Percentiles rank a stretch among this genome's conserved stretches.
These are phyloP conservation scores for Scomber colias DNA, from an alignment of 2,113 vertebrate species.

Conservation along the genomic window DNA sequence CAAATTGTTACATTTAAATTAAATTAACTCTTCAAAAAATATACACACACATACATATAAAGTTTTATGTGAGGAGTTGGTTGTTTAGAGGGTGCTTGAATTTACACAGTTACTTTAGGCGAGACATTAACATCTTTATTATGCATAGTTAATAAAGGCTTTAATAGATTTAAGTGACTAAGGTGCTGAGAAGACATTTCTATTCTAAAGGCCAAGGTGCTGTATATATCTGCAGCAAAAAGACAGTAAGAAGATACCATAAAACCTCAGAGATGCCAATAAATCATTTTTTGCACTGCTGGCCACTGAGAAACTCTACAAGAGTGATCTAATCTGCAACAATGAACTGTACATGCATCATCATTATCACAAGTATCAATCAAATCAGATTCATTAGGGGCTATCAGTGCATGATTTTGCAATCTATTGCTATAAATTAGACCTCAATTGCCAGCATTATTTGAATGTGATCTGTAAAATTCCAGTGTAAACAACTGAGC, in stretches of 20 bases:
- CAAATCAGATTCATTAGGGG: constrained; percentile 62
- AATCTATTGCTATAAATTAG: constrained; percentile 64
- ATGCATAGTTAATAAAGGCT: constrained; percentile 28
- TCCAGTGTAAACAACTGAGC: constrained; percentile 64
- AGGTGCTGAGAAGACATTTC: constrained; percentile 17
- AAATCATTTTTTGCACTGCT: constrained; percentile 16
- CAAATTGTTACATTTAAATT: neutral
- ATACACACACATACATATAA: neutral
- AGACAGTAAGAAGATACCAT: constrained; percentile 25
- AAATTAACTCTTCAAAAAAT: neutral
- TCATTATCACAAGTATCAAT: constrained; percentile 63
- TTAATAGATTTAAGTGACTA: constrained; percentile 26
- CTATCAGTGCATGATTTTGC: constrained; percentile 62
- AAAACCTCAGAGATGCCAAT: constrained; percentile 28
- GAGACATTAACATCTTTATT: constrained; percentile 32
- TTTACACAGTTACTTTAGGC: constrained; percentile 14
- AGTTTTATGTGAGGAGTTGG: neutral
- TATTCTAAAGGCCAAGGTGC: neutral
- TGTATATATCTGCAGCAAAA: constrained; percentile 16
- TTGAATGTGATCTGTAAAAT: constrained; percentile 62
- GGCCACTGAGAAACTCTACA: constrained; percentile 33
- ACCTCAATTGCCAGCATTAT: constrained; percentile 46
- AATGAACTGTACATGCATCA: constrained; percentile 49
- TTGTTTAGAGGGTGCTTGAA: constrained; percentile 10
- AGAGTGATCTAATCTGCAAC: constrained; percentile 40